These are phyloP conservation scores for Helicoverpa zea DNA, from an alignment of 1,140 invertebrate species.

Conservation along the genomic window DNA sequence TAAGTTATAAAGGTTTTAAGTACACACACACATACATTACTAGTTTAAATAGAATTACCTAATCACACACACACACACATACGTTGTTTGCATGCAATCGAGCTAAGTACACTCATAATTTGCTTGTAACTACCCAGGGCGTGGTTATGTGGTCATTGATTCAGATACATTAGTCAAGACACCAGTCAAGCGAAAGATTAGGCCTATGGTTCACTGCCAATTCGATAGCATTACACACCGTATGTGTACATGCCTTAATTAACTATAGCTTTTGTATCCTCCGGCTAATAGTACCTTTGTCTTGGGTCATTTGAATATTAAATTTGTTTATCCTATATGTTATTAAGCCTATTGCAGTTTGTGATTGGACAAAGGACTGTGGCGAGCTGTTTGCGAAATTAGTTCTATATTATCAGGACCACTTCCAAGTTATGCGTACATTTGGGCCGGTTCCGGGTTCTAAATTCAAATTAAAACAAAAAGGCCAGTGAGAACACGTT, in stretches of 20 bases:
- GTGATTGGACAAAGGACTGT: background rate
- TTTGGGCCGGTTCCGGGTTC: background rate
- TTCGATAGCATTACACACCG: conserved; percentile 9
- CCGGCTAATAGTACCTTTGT: conserved; percentile 15
- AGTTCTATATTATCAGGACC: background rate
- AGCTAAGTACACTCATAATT: conserved; percentile 35
- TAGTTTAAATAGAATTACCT: background rate
- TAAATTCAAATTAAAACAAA: too few relatives aligned
- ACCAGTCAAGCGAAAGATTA: conserved; percentile 46
- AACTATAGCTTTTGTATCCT: conserved; percentile 9
- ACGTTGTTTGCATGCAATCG: conserved; percentile 10
- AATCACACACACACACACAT: background rate
- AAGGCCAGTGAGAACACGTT: background rate
- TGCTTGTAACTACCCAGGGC: conserved; percentile 15
- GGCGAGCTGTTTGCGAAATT: background rate
- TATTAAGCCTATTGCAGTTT: background rate
- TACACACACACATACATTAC: too few relatives aligned
- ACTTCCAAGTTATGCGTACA: background rate
- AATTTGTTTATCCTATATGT: conserved; percentile 16
- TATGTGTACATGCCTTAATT: conserved; percentile 14
- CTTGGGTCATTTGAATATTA: conserved; percentile 17
- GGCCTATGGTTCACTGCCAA: conserved; percentile 36
- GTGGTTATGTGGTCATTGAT: conserved; percentile 37
- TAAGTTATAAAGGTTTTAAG: too few relatives aligned
- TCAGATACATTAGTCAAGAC: conserved; percentile 16